Percentiles rank a stretch among this genome's conserved stretches.
Evolutionary conservation across 2,113 vertebrate species (phyloP).

Genomic region (Colossoma macropomum): DNA sequence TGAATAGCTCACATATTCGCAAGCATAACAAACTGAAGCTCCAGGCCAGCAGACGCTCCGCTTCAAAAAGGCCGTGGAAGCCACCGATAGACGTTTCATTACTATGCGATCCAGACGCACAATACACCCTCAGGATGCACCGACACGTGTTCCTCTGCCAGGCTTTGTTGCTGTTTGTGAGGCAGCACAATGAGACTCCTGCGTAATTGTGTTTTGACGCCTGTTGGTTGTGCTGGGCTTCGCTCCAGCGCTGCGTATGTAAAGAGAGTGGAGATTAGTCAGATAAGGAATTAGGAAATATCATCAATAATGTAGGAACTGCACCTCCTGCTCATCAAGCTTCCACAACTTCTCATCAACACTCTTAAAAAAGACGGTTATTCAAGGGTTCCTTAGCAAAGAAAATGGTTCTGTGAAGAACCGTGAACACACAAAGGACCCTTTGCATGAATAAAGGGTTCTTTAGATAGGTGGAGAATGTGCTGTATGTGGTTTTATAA

Average conservation of each 20-base stretch:
- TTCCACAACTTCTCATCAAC: no score
- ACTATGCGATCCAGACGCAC: neutral
- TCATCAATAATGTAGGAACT: neutral
- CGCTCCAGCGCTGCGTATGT: no score
- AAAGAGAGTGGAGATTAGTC: neutral
- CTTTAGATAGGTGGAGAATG: no score
- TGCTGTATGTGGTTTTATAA: no score
- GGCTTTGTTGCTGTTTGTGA: neutral
- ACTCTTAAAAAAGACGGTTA: no score
- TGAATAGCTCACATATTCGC: slow-evolving; percentile 37
- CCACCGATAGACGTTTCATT: neutral
- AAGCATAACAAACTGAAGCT: slow-evolving; percentile 43
- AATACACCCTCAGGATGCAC: neutral
- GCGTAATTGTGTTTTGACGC: neutral
- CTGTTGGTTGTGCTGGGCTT: neutral
- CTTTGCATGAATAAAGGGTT: no score
- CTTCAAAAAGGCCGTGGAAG: slow-evolving; percentile 12
- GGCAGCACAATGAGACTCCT: neutral
- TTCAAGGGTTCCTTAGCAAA: no score
- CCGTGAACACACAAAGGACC: no score
- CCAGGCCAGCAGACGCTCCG: neutral
- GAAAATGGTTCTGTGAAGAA: no score
- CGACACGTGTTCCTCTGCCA: neutral
- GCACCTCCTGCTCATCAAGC: neutral
- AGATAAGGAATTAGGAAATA: neutral